Base-by-base conservation (phyloP, 2,113 vertebrate species). In the Semicossyphus pulcher region DNA sequence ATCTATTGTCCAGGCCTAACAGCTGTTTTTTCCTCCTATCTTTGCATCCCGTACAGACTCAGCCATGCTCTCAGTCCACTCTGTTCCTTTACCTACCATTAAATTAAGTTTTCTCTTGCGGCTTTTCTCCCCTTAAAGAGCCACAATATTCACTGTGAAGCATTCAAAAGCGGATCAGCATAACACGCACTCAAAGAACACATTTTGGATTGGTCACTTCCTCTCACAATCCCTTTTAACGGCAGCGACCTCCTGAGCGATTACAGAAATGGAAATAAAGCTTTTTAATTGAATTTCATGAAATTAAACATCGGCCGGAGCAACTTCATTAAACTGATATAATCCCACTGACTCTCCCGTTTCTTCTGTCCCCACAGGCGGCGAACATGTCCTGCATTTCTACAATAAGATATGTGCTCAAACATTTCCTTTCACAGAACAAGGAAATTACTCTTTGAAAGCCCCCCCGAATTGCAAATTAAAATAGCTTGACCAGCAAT, bases 241-340 rank as follows among this genome's bases (percentile, higher is more conserved):
- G 51, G 74, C 18, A 14, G 25, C 37, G 42, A 52, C 65, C 84
- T 78, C 72, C 62, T 66, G 75, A 86, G 66, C 88, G 81, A 85
- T 86, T 73, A 65, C 63, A 67, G 37, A 62, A 77, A 70, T 70
- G 48, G 74, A 84, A 85, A 78, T 78, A 78, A 81, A 80, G 64
- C 47, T 61, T 90, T 88, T 85, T 87, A 89, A 91, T 86, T 88
- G 81, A 90, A 91, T 89, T 89, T 80, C 48, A 72, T 84, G 28
- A 88, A 89, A 91, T 90, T 78, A 88, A 89, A 89, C 86, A 79
- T 76, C 14, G 47, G 71, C 64, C 67, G 49, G 78, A 89, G 87
- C 53, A 86, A 83, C 73, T 86, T 89, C 83, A 87, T 90, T 89
- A 82, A 81, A 85, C 53, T 85, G 89, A 92, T 90, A 88, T 68